Base-by-base conservation (phyloP, 2,797 vertebrate species). In the Crotalus adamanteus region DNA sequence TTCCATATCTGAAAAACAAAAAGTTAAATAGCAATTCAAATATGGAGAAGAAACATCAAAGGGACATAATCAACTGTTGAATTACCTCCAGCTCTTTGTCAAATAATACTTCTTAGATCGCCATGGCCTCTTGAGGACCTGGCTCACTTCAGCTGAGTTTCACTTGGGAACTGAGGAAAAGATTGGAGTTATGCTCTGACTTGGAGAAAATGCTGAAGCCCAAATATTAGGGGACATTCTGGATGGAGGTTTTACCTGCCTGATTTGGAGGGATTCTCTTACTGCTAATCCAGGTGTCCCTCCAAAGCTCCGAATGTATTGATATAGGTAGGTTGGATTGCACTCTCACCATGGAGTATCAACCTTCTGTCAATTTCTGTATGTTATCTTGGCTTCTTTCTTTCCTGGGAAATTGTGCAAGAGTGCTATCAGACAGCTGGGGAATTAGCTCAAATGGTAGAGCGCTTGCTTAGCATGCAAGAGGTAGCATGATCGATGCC, bases 381-480 rank as follows among this genome's bases (percentile, higher is more conserved):
- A 8, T 51, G 7, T 47, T 14, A 65, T 65, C 7, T 51, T 89
- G 14, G 8, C 6, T 37, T 47, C 37, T 8, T 8, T 55, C 6
- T 57, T 73, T 73, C 65, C 18, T 73, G 8, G 31, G 59, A 51
- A 26, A 20, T 22, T 65, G 60, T 5, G 0, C 4, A 89, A 18
- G 22, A 69, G 22, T 6, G 7, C 0, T 28, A 0, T 3, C 55
- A 18, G 6, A 18, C 25, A 92, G 12, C 3, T 3, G 96, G 96
- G 96, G 96, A 98, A 97, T 98, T 98, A 98, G 96, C 96, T 98
- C 96, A 97, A 97, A 96, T 97, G 97, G 95, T 97, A 98, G 96
- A 98, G 95, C 94, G 94, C 94, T 97, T 94, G 96, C 94, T 97
- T 95, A 95, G 96, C 95, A 91, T 95, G 97, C 57, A 96, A 94